Conservation (phyloP, 2,888 invertebrate species). For the Oscheius myriophilus region DNA sequence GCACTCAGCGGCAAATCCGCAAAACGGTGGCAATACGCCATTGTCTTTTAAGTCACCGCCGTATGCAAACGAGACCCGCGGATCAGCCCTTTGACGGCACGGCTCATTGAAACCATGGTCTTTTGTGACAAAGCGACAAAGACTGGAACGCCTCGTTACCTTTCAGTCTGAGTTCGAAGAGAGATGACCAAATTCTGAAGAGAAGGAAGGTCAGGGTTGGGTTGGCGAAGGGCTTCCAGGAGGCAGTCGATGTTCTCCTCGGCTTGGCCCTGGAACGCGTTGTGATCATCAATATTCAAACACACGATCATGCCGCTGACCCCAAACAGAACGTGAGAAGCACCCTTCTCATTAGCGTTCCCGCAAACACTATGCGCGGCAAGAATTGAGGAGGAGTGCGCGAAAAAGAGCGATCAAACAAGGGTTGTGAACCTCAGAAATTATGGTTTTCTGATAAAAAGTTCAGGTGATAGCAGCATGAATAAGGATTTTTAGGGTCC, state of each 20-base stretch:
- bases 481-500: too few species aligned
- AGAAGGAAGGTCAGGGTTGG: conserved; percentile 38
- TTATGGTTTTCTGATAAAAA: background rate
- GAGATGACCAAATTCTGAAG: conserved; percentile 62
- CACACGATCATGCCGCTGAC: conserved; percentile 37
- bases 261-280: conserved; percentile 36
- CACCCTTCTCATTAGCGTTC: conserved; percentile 29
- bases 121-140: background rate
- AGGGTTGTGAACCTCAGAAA: background rate
- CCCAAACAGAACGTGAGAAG: conserved; percentile 41
- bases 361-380: conserved; percentile 17
- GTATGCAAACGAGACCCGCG: conserved; percentile 18
- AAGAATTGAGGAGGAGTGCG: too few species aligned
- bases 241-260: conserved; percentile 43
- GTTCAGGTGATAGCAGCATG: too few species aligned
- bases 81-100: background rate
- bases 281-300: conserved; percentile 33
- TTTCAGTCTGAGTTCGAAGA: conserved; percentile 60
- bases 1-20: background rate
- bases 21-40: conserved; percentile 4
- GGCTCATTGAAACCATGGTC: background rate
- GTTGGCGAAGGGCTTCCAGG: conserved; percentile 13
- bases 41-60: conserved; percentile 27
- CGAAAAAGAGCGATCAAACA: too few species aligned
- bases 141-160: conserved; percentile 36